Conservation (phyloP, 2,113 vertebrate species). For the Syngnathus typhle region DNA sequence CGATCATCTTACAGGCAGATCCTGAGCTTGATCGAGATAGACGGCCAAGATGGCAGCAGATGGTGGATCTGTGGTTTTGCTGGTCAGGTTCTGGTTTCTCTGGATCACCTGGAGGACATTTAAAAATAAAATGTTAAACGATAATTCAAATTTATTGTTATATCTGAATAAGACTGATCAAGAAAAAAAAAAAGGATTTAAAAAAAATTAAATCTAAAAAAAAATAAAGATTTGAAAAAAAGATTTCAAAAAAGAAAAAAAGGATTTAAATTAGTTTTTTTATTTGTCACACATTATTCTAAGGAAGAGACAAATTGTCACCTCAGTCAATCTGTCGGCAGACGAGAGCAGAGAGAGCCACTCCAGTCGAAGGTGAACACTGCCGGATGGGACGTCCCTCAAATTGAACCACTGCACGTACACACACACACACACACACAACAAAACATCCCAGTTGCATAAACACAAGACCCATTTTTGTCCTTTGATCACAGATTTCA, state of each 20-base stretch:
- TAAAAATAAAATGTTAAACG: no score
- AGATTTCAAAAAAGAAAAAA: no score
- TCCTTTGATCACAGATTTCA: conserved; percentile 9
- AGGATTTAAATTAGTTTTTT: no score
- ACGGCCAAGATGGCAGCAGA: conserved; percentile 83
- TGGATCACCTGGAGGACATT: conserved; percentile 72
- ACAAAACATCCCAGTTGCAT: conserved; percentile 9
- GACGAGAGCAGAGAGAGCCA: conserved; percentile 83
- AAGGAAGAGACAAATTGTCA: conserved; percentile 39
- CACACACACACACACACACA: not conserved
- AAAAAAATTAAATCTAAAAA: no score
- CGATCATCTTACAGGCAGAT: conserved; percentile 75
- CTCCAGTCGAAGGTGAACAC: conserved; percentile 82
- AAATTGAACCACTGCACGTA: conserved; percentile 80
- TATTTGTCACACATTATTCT: not conserved
- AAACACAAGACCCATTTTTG: conserved; percentile 8
- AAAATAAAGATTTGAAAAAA: no score
- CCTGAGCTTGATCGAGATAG: conserved; percentile 83
- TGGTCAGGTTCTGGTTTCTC: conserved; percentile 79
- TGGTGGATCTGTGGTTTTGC: conserved; percentile 73
- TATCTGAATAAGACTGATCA: no score
- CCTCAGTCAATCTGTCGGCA: conserved; percentile 80
- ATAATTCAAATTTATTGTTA: no score
- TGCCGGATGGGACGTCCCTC: conserved; percentile 74
- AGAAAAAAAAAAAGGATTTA: no score